Conservation (phyloP, 2,113 vertebrate genomes). For the Shinisaurus crocodilurus region DNA sequence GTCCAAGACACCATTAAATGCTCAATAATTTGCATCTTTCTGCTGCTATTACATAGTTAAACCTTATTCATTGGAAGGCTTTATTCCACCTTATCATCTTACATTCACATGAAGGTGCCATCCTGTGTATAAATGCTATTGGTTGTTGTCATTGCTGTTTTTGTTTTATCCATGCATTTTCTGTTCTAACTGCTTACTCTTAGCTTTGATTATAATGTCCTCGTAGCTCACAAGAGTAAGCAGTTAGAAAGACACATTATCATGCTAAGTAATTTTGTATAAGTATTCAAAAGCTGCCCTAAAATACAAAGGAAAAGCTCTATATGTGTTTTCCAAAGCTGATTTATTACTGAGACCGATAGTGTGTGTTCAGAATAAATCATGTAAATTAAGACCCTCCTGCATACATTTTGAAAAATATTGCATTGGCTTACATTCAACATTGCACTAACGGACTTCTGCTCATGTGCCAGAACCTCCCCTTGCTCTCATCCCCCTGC, state of each 20-base stretch:
- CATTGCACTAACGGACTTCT: too few species aligned
- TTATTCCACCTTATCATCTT: constrained; percentile 9
- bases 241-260: not conserved
- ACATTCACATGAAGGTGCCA: not conserved
- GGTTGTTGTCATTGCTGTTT: not conserved
- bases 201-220: too few species aligned
- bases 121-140: not conserved
- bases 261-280: not conserved
- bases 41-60: not conserved
- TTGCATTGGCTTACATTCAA: not conserved
- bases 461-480: too few species aligned
- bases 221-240: too few species aligned
- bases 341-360: not conserved
- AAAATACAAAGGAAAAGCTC: not conserved
- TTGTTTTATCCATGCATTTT: not conserved
- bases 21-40: not conserved
- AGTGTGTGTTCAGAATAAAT: not conserved
- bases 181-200: not conserved
- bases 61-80: fast-evolving
- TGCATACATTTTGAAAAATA: not conserved
- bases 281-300: not conserved
- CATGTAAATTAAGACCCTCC: not conserved
- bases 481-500: too few species aligned
- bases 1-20: not conserved
- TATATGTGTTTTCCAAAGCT: not conserved